Percentiles rank a stretch among this genome's conserved stretches.
These are phyloP conservation scores for Oscheius sp. DNA, from an alignment of 1,140 invertebrate species.

Conservation along the genomic window DNA sequence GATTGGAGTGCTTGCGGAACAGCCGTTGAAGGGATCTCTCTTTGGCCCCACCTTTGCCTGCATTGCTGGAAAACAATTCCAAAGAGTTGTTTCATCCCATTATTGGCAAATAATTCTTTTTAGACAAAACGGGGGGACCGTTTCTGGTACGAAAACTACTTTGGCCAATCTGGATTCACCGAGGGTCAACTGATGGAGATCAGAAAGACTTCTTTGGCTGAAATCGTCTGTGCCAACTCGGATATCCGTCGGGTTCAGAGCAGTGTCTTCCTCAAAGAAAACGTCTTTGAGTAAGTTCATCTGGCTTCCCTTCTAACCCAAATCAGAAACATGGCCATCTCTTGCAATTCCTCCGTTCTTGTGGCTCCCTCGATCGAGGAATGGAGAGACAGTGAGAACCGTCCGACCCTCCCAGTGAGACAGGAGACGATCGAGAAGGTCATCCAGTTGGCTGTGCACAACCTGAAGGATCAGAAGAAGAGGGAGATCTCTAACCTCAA, in stretches of 20 bases:
- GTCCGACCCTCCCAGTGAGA: constrained; percentile 38
- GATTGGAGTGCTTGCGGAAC: constrained; percentile 76
- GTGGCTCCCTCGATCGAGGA: constrained; percentile 18
- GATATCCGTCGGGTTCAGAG: constrained; percentile 21
- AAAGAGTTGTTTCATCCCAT: constrained; percentile 19
- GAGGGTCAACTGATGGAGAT: constrained; percentile 71
- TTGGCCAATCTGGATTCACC: constrained; percentile 68
- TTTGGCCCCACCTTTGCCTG: constrained; percentile 82
- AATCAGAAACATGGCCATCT: constrained; percentile 41
- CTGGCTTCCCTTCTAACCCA: not conserved
- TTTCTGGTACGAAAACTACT: constrained; percentile 61
- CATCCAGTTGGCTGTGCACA: constrained; percentile 33
- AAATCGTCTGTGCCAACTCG: constrained; percentile 28
- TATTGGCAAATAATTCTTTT: constrained; percentile 8
- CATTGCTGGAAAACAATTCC: constrained; percentile 79
- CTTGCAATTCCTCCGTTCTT: constrained; percentile 38
- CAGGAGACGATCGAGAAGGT: constrained; percentile 45
- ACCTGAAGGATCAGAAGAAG: constrained; percentile 38
- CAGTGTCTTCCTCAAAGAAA: constrained; percentile 32
- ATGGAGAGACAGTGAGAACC: constrained; percentile 40
- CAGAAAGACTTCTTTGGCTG: constrained; percentile 22
- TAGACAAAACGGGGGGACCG: constrained; percentile 56
- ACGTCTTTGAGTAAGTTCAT: constrained; percentile 30
- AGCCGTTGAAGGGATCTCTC: constrained; percentile 67
- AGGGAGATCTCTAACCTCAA: constrained; percentile 41